Base-by-base conservation (phyloP, 1,140 invertebrate species). In the Nilaparvata lugens region DNA sequence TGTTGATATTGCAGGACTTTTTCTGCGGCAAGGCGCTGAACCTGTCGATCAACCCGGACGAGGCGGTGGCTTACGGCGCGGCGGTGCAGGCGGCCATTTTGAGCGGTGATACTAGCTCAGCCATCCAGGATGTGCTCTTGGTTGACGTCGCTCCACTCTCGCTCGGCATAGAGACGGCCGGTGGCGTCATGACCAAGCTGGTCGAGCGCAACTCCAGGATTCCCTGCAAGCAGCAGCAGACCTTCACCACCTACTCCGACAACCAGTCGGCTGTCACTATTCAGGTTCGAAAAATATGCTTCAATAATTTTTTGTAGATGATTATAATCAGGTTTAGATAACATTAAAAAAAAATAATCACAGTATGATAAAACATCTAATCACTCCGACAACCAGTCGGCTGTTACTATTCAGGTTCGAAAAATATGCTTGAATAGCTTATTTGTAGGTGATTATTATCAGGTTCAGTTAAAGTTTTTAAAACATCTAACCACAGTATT, bases 1-100 rank as follows among this genome's bases (percentile, higher is more conserved):
- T n/a, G n/a, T n/a, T 35, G 1, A 35, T 35, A 11, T 66, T 83
- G 11, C 74, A 81, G 65, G 78, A 82, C 60, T 83, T 81, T 69
- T 83, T 84, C 68, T 74, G 76, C 31, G 84, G 83, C 18, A 85
- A 85, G 72, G 69, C 76, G 14, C 67, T 86, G 14, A 85, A 85
- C 66, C 77, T 88, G 23, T 86, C 83, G 9, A 89, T 88, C 35
- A 88, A 88, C 68, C 89, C 89, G 4, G 89, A 92, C 68, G 89
- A 92, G 71, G 84, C 83, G 2, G 83, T 86, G 3, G 84, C 84
- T 4, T 86, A 85, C 64, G 84, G 84, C 4, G 84, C 84, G 5
- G 83, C 87, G 3, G 83, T 89, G 0, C 87, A 93, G 69, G 91
- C 90, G 42, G 86, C 86, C 14, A 86, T 88, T 61, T 69, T 89